phyloP scores from a whole-genome alignment of 1,140 invertebrate species.

The Glossosoma conforme region DNA sequence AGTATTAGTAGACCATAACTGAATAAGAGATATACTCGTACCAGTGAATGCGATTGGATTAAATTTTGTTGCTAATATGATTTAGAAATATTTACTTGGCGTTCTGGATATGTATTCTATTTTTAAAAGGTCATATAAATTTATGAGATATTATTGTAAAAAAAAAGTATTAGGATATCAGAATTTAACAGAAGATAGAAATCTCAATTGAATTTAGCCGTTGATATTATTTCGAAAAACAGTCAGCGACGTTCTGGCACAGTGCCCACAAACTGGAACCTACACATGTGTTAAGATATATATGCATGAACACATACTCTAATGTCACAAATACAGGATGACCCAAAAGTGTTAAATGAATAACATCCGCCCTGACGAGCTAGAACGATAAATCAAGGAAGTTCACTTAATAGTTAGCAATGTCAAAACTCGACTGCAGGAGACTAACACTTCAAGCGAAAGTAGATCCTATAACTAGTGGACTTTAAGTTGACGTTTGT shows the following conservation, averaged over 20 bases:
- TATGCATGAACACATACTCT: conserved; percentile 8
- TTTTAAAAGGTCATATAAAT: no score
- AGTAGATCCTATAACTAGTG: no score
- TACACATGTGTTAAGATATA: no score
- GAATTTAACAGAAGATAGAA: conserved; percentile 8
- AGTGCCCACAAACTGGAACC: conserved; percentile 18
- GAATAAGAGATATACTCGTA: no score
- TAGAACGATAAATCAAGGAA: conserved; percentile 26
- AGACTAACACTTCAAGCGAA: no score
- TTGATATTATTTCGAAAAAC: conserved; percentile 22
- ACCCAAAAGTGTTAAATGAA: conserved; percentile 30
- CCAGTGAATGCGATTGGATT: no score
- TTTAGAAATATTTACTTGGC: no score
- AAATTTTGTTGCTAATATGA: no score
- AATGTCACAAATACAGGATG: conserved; percentile 20
- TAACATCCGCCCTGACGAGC: conserved; percentile 26
- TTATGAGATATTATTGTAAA: not conserved
- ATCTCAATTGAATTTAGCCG: conserved; percentile 24
- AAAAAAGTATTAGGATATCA: conserved; percentile 1
- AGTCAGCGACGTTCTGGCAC: conserved; percentile 13
- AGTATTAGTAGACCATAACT: no score
- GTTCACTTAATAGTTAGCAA: conserved; percentile 20
- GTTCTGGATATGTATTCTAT: no score
- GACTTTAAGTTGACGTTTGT: no score
- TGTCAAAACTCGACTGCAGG: no score